Base-by-base conservation (phyloP, 2,888 invertebrate genomes). In the Mellilla xanthometata region DNA sequence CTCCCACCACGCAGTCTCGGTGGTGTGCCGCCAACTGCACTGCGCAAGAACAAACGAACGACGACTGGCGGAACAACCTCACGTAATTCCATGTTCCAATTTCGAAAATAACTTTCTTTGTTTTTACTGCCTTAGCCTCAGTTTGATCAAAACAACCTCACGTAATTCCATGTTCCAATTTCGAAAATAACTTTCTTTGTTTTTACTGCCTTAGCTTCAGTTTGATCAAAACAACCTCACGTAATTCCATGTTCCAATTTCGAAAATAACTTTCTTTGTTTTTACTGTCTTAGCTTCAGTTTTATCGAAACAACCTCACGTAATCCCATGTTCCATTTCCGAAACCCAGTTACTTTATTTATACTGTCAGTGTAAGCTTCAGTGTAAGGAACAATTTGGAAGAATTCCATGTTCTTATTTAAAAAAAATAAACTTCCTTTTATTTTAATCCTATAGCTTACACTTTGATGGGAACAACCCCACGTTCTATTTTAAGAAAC, bases 11-110 rank as follows among this genome's bases (percentile, higher is more conserved):
- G 55, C 95, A 96, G 72, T 95, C 95, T 10, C 93, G 95, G 71
- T 97, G 97, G 96, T 97, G 97, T 76, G 96, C 96, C 46, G 94
- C 95, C 49, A 86, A 88, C 76, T 88, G 88, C 71, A 82, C 87
- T 0, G 47, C 65, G 11, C 61, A n/a, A n/a, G n/a, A n/a, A n/a
- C n/a, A 46, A 10, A 33, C 34, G 41, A 62, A 49, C 3, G 85
- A 85, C 54, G 71, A 77, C 65, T 87, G 88, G 87, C 76, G 80
- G 40, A 80, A 83, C 49, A 86, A 88, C 54, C 80, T 88, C 34
- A 85, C 88, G 76, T 88, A 87, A 84, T 68, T 64, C 49, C 45
- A 38, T 31, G 36, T 31, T 31, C 34, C 29, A 39, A 3, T 29
- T 33, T 33, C 3, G 42, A 57, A 55, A 47, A 45, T 12, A 11